Base-by-base conservation (phyloP, 2,797 vertebrate genomes). In the Eulemur mongoz region DNA sequence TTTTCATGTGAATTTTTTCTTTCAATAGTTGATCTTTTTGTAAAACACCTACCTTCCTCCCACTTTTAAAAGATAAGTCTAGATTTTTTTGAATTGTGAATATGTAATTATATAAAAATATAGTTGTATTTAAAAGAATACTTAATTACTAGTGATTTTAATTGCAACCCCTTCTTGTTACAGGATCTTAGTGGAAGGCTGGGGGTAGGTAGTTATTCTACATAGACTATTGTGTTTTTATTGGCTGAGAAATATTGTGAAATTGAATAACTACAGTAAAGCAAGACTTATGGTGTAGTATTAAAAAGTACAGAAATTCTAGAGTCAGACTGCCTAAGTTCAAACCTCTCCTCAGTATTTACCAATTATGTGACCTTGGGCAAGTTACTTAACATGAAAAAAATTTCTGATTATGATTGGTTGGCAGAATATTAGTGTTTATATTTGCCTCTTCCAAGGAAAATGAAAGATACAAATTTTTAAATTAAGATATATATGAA, bases 1-100 rank as follows among this genome's bases (percentile, higher is more conserved):
- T 75, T 80, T 92, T 92, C 22, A 35, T 43, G 23, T 75, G 43
- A 86, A 22, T 40, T 81, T 93, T 91, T 96, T 81, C 72, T 83
- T 82, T 80, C 59, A 72, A 67, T 65, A 78, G 11, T 48, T 82
- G 25, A 54, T 88, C 4, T 78, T 87, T 90, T 70, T 65, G 22
- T 76, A 61, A 86, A 93, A 86, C 9, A 43, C 9, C 30, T 96
- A 15, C 52, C 38, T 79, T 78, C 54, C 45, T 76, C 61, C 57
- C 14, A n/a, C 15, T 82, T 63, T 82, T 63, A 82, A 93, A 90
- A 72, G 57, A 59, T 54, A 91, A 88, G 65, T 83, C 30, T 72
- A 65, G 45, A 40, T 70, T 67, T 80, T 78, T 91, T 86, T 54
- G 4, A 81, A 83, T 83, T 91, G 32, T 93, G 40, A 78, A 69